Base-by-base conservation (phyloP, 2,888 invertebrate genomes). In the Sinotaia quadrata region DNA sequence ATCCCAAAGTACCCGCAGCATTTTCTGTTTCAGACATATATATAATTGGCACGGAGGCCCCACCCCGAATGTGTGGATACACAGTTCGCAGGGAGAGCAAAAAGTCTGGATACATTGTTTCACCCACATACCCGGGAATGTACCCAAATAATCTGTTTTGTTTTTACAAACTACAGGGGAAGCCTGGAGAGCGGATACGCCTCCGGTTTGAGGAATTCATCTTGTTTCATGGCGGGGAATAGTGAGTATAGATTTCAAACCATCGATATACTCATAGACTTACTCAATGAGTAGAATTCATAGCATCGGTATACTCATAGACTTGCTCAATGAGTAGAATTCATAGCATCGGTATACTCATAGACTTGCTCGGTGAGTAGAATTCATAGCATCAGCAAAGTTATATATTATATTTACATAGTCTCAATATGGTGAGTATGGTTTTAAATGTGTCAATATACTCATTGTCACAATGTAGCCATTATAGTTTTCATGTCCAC, bases 121-220 rank as follows among this genome's bases (percentile, higher is more conserved):
- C 98, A 71, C 98, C 98, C 74, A 99, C 99, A 74, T 99, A 99
- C 91, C 99, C 99, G 74, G 99, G 99, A 80, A 94, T 96, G 84
- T 99, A 99, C 91, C 98, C 99, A 79, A 98, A 98, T 91, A 95
- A 96, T 90, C 92, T 97, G 86, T 92, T 91, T 83, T 98, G 98
- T 91, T 83, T 78, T 63, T 90, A 89, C 78, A 93, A 94, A 89
- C 95, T 99, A 90, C 92, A 94, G 84, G 98, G 98, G 63, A 92
- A 92, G 87, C 91, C 92, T 60, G 94, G 94, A 67, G 96, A 98
- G 90, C 91, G 98, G 87, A 95, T 98, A 82, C 93, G 97, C 77
- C 91, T 98, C 82, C 96, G 95, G 90, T 98, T 98, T 91, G 92
- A 96, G 86, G 98, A 98, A 91, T 98, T 98, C 90, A 98, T 98